Base-by-base conservation (phyloP, 2,113 vertebrate species). In the Pangasianodon hypophthalmus region DNA sequence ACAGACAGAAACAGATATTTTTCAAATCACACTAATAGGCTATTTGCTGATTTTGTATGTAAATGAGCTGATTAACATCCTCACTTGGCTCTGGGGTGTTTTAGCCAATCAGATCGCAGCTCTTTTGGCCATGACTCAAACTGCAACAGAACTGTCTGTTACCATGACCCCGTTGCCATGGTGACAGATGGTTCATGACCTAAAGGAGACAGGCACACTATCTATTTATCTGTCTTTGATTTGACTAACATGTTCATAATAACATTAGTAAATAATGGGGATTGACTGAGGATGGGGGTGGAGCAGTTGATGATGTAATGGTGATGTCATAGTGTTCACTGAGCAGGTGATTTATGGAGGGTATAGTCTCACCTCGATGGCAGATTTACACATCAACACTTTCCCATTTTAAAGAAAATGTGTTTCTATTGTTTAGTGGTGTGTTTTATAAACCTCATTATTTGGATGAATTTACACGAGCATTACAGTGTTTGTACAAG, bases 161-260 rank as follows among this genome's bases (percentile, higher is more conserved):
- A 32, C 48, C 48, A 81, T 81, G 79, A 81, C 48, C 29, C 29
- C 14, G 2, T 54, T 52, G 29, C 79, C 50, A 81, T 52, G 79
- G 79, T 81, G 48, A 81, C 79, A 81, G 79, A 54, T 81, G 14
- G 48, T 52, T 81, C 48, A 81, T 81, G 48, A 54, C 79, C 79
- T 54, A 54, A 54, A 81, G 79, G 2, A 19, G 48, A 81, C 26
- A 81, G 29, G 29, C 29, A 54, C 6, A 32, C 79, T 18, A 52
- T 81, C 6, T 7, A 81, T 19, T 79, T 16, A 79, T 29, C 75
- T 29, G 75, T 46, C 41, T 77, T 26, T 26, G 26, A 48, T 48
- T 7, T 81, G 1, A 14, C 0, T 26, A 2, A 14, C 24, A 77
- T 0, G 18, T 19, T 37, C 18, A 41, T 19, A 8, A 41, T 19